Evolutionary conservation across 2,797 vertebrate species (phyloP).

Genomic region (Ficedula albicollis): DNA sequence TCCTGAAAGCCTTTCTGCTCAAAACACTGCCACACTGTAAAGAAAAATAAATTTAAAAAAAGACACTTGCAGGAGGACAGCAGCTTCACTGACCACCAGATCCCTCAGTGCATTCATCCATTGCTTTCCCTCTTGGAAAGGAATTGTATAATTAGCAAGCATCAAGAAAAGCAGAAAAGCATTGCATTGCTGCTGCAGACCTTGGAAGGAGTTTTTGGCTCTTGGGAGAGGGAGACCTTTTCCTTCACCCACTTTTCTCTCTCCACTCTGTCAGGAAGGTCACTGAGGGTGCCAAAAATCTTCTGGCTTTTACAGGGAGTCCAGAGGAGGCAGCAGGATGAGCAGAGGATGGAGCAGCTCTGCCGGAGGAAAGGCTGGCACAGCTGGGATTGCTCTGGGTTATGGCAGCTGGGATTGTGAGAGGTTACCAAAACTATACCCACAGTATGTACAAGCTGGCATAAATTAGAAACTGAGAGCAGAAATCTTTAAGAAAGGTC

Average conservation of each 20-base stretch:
- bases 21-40: background rate
- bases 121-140: background rate
- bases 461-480: background rate
- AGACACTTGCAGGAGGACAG: background rate
- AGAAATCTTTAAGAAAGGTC: background rate
- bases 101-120: background rate
- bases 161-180: too few species aligned
- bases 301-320: accelerated
- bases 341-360: background rate
- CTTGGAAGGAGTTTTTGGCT: background rate
- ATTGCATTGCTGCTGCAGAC: background rate
- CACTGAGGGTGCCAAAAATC: background rate
- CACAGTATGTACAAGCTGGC: background rate
- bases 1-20: background rate
- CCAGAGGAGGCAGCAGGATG: background rate
- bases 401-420: background rate
- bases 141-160: background rate
- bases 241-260: background rate
- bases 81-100: background rate
- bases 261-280: background rate
- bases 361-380: background rate
- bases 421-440: background rate
- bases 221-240: background rate
- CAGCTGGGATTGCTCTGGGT: background rate
- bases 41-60: background rate